These are phyloP conservation scores for Fragum whitleyi DNA, from an alignment of 2,888 invertebrate species.

Conservation along the genomic window DNA sequence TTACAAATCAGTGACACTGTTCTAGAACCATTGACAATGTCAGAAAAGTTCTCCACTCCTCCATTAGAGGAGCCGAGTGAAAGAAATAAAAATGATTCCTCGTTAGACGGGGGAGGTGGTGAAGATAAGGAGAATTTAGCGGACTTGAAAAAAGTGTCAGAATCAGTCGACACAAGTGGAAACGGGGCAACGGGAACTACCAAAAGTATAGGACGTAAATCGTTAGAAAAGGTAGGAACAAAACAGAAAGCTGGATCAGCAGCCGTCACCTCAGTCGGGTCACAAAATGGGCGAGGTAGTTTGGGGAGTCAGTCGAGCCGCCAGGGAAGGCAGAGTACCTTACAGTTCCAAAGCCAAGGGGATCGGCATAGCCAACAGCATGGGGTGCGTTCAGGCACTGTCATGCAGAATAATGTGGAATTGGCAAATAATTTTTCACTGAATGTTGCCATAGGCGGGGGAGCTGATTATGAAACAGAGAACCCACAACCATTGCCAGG, in stretches of 20 bases:
- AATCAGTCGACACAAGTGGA: slow-evolving; percentile 31
- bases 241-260: slow-evolving; percentile 54
- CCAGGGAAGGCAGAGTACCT: slow-evolving; percentile 46
- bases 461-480: slow-evolving; percentile 63
- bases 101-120: slow-evolving; percentile 22
- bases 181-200: slow-evolving; percentile 41
- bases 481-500: slow-evolving; percentile 71
- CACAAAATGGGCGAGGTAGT: slow-evolving; percentile 38
- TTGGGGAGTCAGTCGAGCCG: slow-evolving; percentile 23
- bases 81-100: slow-evolving; percentile 43
- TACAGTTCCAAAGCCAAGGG: slow-evolving; percentile 60
- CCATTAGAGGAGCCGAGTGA: slow-evolving; percentile 47
- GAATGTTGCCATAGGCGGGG: slow-evolving; percentile 63
- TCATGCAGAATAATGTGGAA: slow-evolving; percentile 57
- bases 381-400: slow-evolving; percentile 42
- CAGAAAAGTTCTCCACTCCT: slow-evolving; percentile 59
- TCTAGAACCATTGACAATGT: slow-evolving; percentile 59
- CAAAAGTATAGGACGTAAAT: slow-evolving; percentile 55
- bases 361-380: slow-evolving; percentile 60
- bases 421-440: slow-evolving; percentile 63
- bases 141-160: slow-evolving; percentile 38
- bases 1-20: slow-evolving; percentile 70
- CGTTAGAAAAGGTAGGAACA: slow-evolving; percentile 58
- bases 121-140: slow-evolving; percentile 46
- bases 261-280: slow-evolving; percentile 31